Base-by-base conservation (phyloP, 2,113 vertebrate species). In the Oenanthe melanoleuca region DNA sequence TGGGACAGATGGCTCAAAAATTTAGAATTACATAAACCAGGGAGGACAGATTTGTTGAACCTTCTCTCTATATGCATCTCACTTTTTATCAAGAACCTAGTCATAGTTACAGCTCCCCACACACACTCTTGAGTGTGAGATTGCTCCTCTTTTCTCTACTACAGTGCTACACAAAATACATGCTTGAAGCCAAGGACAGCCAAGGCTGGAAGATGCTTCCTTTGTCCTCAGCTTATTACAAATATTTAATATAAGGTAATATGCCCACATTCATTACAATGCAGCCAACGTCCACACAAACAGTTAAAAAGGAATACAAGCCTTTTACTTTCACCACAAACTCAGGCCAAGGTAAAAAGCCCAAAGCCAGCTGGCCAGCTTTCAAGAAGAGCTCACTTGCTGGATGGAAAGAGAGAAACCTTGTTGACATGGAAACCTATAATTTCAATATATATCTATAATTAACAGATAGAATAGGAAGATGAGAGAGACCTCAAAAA, bases 1-100 rank as follows among this genome's bases (percentile, higher is more conserved):
- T 31, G 50, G 93, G 79, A 95, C 93, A 94, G 94, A 96, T 94
- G 93, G 88, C 69, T 93, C 55, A 88, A 96, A 92, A 86, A 24
- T 84, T 91, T 45, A 63, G 78, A 80, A 89, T 85, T 79, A 57
- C 47, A 72, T 89, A 70, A 92, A 89, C 38, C 8, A 55, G 18
- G 21, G 37, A 95, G 80, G 70, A 92, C 73, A 87, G 91, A 92
- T 95, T 94, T 96, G 78, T 80, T 69, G 70, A 92, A 72, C 66
- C 66, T 92, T 91, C 78, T 23, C n/a, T 91, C 45, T 89, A 26
- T 4, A 42, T 50, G 34, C 21, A 81, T 71, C 78, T 89, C 69
- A 44, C 22, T 91, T 86, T 75, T 75, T 75, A 57, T 69, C 65
- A 94, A 37, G 87, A 95, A 85, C 23, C 20, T 72, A 65, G 69